These are phyloP conservation scores for Brachyptera risi DNA, from an alignment of 2,888 invertebrate genomes.

Conservation along the genomic window DNA sequence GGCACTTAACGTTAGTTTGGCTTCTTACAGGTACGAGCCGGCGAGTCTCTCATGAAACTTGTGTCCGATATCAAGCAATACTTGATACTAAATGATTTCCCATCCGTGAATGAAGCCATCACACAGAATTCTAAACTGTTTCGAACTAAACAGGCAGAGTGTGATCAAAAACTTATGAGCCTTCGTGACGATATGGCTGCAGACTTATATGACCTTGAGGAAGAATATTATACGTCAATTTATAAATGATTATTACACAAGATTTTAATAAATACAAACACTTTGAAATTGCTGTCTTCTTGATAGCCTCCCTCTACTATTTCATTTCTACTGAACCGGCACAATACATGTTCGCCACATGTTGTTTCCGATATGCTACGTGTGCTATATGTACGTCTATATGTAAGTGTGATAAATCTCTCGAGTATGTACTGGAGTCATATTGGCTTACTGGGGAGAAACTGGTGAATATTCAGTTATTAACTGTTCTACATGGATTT, in stretches of 20 bases:
- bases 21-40: slow-evolving; percentile 70
- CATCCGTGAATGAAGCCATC: slow-evolving; percentile 95
- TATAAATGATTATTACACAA: slow-evolving; percentile 62
- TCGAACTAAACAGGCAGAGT: slow-evolving; percentile 84
- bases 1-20: not conserved
- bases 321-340: too few species aligned
- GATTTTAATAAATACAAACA: too few species aligned
- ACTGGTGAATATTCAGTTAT: too few species aligned
- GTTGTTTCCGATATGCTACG: too few species aligned
- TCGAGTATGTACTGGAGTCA: too few species aligned
- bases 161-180: slow-evolving; percentile 89
- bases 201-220: slow-evolving; percentile 87
- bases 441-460: too few species aligned
- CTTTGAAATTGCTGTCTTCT: too few species aligned
- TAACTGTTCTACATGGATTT: too few species aligned
- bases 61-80: slow-evolving; percentile 98
- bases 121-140: slow-evolving; percentile 88
- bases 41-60: slow-evolving; percentile 94
- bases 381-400: too few species aligned
- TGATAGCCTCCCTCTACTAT: too few species aligned
- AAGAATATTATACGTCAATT: slow-evolving; percentile 86
- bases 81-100: slow-evolving; percentile 95
- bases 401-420: too few species aligned
- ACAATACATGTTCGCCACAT: too few species aligned
- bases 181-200: slow-evolving; percentile 92